Evolutionary conservation across 30 jellyfish, hydroid and myxozoan species (phyloP), one percentile per base, ranked within the genome.

Genomic region (Aurelia coerulea): DNA sequence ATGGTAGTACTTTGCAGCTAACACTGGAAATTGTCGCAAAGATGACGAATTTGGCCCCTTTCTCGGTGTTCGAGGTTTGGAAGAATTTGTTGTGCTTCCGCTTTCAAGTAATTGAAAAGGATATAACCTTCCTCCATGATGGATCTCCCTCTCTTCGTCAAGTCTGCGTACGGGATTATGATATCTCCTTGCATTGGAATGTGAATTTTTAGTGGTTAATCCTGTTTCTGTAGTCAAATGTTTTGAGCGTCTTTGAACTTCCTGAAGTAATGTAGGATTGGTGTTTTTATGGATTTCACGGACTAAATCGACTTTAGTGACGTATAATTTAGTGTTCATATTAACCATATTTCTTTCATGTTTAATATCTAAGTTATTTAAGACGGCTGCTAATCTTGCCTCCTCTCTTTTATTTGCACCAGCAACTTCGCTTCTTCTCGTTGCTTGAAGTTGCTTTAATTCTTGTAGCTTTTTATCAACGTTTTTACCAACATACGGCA

Each of bases 381-480:
- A 64, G 31, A 84, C 14, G 58, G 93, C 58, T 49, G 82, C 39
- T 23, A 84, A 64, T 67, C 74, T 84, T n/a, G 23, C 76, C 29
- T 84, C 93, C 37, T 84, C 93, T 11, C 93, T 80, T 31, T 74
- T 73, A 52, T 84, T 84, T 29, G 93, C 93, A 12, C 86, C 88
- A 23, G 93, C 64, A 4, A 84, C 82, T 33, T 84, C 93, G 78
- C 93, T 70, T 42, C 78, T 42, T 18, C 93, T 41, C 14, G 83
- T 34, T 18, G 88, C 82, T 72, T 74, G 93, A 12, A 81, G 79
- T 65, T 84, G 87, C 23, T 73, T 84, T 18, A 84, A 78, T 19
- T 84, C 93, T 2, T 35, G 62, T 13, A 84, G 35, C 37, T 76
- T 64, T 46, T 79, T 66, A 58, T 79, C 89, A 12, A 65, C 73